Conservation (phyloP, 2,888 invertebrate genomes). For the Neelides folsomi region DNA sequence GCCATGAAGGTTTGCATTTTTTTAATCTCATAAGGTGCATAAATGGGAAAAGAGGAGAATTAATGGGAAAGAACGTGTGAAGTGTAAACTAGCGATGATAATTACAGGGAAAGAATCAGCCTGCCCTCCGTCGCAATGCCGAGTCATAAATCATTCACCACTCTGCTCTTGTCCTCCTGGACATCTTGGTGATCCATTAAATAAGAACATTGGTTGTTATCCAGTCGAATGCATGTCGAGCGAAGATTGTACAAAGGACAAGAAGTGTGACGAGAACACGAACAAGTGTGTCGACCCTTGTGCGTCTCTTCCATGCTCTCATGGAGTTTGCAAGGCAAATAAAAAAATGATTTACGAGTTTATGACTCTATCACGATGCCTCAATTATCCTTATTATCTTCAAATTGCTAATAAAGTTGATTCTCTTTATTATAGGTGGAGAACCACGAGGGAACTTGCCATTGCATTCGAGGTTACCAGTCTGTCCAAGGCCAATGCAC, state of each 20-base stretch:
- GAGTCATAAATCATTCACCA: conserved; percentile 55
- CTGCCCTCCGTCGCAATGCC: conserved; percentile 62
- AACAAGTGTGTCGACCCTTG: conserved; percentile 51
- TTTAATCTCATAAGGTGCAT: no score
- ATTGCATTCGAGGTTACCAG: conserved; percentile 61
- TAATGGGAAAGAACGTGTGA: no score
- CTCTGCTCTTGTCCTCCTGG: conserved; percentile 58
- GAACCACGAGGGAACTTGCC: conserved; percentile 58
- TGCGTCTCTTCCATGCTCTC: conserved; percentile 60
- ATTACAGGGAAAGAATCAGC: no score
- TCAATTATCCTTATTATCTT: no score
- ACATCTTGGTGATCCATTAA: conserved; percentile 65
- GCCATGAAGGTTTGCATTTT: conserved; percentile 51
- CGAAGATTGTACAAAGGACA: conserved; percentile 59
- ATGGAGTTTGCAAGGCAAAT: conserved; percentile 53
- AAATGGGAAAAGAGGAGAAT: no score
- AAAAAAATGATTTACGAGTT: no score
- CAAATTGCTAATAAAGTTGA: no score
- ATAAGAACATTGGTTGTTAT: conserved; percentile 65
- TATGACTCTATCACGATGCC: no score
- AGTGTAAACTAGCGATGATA: no score
- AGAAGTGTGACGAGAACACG: conserved; percentile 57
- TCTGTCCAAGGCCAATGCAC: conserved; percentile 53
- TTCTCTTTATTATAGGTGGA: conserved; percentile 38
- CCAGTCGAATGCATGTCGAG: conserved; percentile 72